These are phyloP conservation scores for Macrotrachela quadricornifera DNA, from an alignment of 1,140 invertebrate species.

Conservation along the genomic window DNA sequence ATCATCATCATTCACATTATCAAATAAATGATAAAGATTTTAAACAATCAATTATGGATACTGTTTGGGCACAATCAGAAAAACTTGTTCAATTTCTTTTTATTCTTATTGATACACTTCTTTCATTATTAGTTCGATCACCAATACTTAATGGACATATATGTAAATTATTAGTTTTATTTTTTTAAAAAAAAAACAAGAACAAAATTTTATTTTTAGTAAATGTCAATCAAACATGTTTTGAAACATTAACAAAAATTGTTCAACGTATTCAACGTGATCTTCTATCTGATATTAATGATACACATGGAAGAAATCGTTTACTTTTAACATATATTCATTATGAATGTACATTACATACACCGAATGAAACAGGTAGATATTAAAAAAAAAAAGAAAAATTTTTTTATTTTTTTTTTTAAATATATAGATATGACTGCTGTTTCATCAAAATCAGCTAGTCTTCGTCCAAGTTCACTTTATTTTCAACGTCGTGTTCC, in stretches of 20 bases:
- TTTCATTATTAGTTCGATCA: conserved; percentile 54
- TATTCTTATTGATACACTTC: conserved; percentile 62
- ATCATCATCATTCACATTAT: too few relatives aligned
- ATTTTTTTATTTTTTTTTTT: too few relatives aligned
- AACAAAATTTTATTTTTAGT: too few relatives aligned
- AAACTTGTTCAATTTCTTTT: conserved; percentile 62
- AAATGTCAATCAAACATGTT: neutral
- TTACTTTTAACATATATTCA: conserved; percentile 3
- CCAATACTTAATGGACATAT: conserved; percentile 46
- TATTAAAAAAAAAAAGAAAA: too few relatives aligned
- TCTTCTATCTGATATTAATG: neutral
- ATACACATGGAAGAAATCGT: neutral
- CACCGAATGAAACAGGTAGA: neutral
- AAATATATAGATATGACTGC: too few relatives aligned
- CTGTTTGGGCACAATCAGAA: conserved; percentile 51
- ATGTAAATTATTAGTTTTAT: too few relatives aligned
- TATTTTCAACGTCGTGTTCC: too few relatives aligned
- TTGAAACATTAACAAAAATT: conserved; percentile 3
- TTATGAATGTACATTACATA: neutral
- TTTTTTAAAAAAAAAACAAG: too few relatives aligned
- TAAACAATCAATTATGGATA: conserved; percentile 39
- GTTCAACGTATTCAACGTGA: neutral
- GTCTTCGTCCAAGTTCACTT: too few relatives aligned
- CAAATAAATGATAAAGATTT: conserved; percentile 34
- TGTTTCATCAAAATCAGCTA: too few relatives aligned